A percentile compares a stretch with the other conserved stretches of the same genome.
Conservation (phyloP, 2,113 vertebrate species). For the Platanista minor region DNA sequence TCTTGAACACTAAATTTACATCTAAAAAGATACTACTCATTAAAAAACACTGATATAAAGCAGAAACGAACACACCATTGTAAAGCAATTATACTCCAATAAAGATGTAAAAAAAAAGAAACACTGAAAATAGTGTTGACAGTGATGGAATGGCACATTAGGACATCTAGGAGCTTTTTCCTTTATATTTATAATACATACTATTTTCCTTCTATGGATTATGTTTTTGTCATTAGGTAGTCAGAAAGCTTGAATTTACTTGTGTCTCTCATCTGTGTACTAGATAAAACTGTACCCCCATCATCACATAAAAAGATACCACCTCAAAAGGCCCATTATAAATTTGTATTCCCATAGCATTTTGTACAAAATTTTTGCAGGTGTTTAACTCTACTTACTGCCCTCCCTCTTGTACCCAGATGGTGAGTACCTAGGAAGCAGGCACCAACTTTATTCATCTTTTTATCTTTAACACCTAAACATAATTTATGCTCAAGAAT, state of each 20-base stretch:
- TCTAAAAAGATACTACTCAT: neutral
- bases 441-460: neutral
- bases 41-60: neutral
- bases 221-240: neutral
- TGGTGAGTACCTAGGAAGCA: neutral
- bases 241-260: neutral
- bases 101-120: neutral
- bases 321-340: neutral
- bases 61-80: too few species aligned
- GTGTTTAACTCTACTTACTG: neutral
- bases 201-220: neutral
- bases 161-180: neutral
- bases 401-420: neutral
- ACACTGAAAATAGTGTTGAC: neutral
- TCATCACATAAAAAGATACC: neutral
- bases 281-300: neutral
- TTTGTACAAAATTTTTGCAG: neutral
- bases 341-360: neutral
- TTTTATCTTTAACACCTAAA: conserved; percentile 17
- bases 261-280: neutral
- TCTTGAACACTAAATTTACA: neutral
- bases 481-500: conserved; percentile 33
- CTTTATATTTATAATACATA: neutral
- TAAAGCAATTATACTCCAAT: too few species aligned
- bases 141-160: neutral